Evolutionary conservation across 2,888 invertebrate genomes (phyloP).

Genomic region (Epistrophe grossulariae): DNA sequence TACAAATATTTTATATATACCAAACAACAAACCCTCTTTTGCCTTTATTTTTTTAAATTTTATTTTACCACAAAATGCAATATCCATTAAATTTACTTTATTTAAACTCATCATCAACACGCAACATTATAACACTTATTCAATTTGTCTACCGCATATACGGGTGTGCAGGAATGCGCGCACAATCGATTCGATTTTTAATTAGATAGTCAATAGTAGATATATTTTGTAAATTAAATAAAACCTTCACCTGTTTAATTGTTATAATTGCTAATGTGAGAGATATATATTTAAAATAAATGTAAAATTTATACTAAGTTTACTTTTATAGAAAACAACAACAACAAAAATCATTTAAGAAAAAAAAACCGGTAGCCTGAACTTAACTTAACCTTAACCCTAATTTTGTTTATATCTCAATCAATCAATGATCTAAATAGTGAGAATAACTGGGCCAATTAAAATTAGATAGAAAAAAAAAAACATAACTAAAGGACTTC

Average conservation of each 20-base stretch:
- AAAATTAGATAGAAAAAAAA: slow-evolving; percentile 2
- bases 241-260: slow-evolving; percentile 60
- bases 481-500: slow-evolving; percentile 47
- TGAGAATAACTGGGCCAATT: slow-evolving; percentile 30
- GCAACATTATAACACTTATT: not conserved
- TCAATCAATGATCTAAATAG: not conserved
- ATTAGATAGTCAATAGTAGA: slow-evolving; percentile 29
- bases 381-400: slow-evolving; percentile 50
- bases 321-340: not conserved
- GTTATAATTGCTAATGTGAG: slow-evolving; percentile 19
- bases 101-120: slow-evolving; percentile 47
- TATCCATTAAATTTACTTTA: slow-evolving; percentile 35
- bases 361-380: slow-evolving; percentile 43
- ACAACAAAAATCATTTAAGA: too few species aligned
- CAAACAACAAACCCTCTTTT: slow-evolving; percentile 24
- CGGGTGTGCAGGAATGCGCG: not conserved
- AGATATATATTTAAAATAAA: slow-evolving; percentile 1
- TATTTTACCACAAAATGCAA: slow-evolving; percentile 49
- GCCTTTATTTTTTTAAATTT: not conserved
- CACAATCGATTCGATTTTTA: slow-evolving; percentile 41
- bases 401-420: slow-evolving; percentile 17
- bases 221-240: slow-evolving; percentile 28
- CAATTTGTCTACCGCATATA: slow-evolving; percentile 15
- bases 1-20: not conserved
- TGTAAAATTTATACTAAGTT: not conserved